Evolutionary conservation across 2,888 invertebrate species (phyloP).

Genomic region (Andrena flavipes): DNA sequence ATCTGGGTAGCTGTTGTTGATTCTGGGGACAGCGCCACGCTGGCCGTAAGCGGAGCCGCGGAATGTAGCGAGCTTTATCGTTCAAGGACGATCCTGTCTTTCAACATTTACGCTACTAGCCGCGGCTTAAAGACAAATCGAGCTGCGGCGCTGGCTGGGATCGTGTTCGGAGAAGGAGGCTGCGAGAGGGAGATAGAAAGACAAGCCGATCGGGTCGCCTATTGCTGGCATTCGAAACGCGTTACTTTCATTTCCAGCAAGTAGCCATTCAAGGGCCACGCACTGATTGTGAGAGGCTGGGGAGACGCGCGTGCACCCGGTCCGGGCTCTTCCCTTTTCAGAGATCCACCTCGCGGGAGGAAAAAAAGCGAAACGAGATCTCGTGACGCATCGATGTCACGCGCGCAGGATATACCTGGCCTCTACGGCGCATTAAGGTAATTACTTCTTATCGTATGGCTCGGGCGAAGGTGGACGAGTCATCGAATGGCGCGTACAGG

Average conservation of each 20-base stretch:
- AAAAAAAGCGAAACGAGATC: slow-evolving; percentile 45
- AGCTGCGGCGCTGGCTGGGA: slow-evolving; percentile 24
- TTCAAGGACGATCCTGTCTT: slow-evolving; percentile 78
- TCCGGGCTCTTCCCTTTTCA: slow-evolving; percentile 40
- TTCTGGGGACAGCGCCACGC: slow-evolving; percentile 10
- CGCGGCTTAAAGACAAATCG: slow-evolving; percentile 62
- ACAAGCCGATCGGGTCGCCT: slow-evolving; percentile 48
- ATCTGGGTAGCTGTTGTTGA: no score
- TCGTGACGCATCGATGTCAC: slow-evolving; percentile 58
- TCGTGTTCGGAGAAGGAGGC: slow-evolving; percentile 22
- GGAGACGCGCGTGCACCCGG: slow-evolving; percentile 13
- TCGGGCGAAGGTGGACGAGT: slow-evolving; percentile 13
- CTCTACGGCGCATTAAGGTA: slow-evolving; percentile 34
- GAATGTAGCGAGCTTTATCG: slow-evolving; percentile 74
- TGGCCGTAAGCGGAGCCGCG: slow-evolving; percentile 19
- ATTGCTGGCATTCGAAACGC: slow-evolving; percentile 66
- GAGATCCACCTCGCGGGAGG: slow-evolving; percentile 20
- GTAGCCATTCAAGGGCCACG: slow-evolving; percentile 71
- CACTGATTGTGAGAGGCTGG: slow-evolving; percentile 43
- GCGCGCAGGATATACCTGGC: slow-evolving; percentile 18
- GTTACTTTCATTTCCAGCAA: slow-evolving; percentile 76
- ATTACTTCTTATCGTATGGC: slow-evolving; percentile 35
- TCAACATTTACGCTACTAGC: slow-evolving; percentile 67
- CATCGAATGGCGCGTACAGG: slow-evolving; percentile 9
- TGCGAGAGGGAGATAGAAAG: slow-evolving; percentile 8